Percentiles rank a stretch among this genome's conserved stretches.
phyloP scores from a whole-genome alignment of 2,888 invertebrate species.

The Coleophora flavipennella region DNA sequence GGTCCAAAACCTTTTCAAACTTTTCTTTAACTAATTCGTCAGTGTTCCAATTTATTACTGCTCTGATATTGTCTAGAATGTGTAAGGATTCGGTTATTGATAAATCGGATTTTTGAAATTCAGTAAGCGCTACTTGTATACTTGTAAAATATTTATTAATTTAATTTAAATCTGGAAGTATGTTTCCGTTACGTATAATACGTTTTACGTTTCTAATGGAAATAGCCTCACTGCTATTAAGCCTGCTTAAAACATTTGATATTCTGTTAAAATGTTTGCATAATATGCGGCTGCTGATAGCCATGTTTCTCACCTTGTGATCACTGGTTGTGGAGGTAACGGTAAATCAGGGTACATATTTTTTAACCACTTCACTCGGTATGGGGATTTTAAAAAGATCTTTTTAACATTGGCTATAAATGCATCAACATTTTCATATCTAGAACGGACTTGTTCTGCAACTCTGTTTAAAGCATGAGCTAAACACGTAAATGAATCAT shows the following conservation, averaged over 20 bases:
- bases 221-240: background rate
- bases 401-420: constrained; percentile 11
- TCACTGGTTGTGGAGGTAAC: constrained; percentile 8
- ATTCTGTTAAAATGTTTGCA: constrained; percentile 4
- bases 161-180: background rate
- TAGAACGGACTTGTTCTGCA: constrained; percentile 4
- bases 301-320: constrained; percentile 9
- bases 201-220: background rate
- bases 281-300: constrained; percentile 7
- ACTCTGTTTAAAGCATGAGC: constrained; percentile 9
- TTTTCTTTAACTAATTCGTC: no score
- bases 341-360: constrained; percentile 8
- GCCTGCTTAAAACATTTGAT: background rate
- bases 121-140: no score
- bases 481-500: constrained; percentile 12
- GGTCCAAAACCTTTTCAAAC: no score
- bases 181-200: background rate
- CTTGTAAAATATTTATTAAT: background rate
- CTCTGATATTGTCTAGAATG: no score
- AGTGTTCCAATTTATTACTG: no score
- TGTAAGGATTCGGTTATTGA: no score
- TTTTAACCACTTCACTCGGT: constrained; percentile 7
- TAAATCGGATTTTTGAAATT: no score
- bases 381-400: constrained; percentile 10
- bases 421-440: constrained; percentile 8